phyloP scores from a whole-genome alignment of 1,140 invertebrate species.

The Monochamus saltuarius region DNA sequence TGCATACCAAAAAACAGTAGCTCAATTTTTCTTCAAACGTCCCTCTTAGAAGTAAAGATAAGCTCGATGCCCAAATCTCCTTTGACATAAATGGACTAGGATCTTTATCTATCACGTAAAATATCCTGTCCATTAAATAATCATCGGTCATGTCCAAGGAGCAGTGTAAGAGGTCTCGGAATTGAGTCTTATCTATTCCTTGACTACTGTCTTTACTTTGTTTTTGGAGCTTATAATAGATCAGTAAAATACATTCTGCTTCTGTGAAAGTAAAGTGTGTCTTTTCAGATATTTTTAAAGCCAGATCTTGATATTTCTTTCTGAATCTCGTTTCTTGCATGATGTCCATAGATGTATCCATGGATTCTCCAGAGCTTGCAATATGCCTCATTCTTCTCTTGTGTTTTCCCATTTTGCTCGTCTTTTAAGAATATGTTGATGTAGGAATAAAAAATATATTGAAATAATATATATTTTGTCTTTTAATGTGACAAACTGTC shows the following conservation, averaged over 20 bases:
- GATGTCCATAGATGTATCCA: constrained; percentile 56
- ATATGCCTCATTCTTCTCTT: too few species aligned
- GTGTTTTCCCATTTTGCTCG: too few species aligned
- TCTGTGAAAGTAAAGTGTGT: constrained; percentile 55
- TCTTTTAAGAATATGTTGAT: too few species aligned
- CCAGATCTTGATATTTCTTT: constrained; percentile 56
- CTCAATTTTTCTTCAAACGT: constrained; percentile 64
- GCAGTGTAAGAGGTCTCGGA: constrained; percentile 70
- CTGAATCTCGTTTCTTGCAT: constrained; percentile 60
- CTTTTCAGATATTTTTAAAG: constrained; percentile 50
- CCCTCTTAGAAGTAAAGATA: constrained; percentile 69
- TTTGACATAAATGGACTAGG: constrained; percentile 60
- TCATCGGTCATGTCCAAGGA: constrained; percentile 74
- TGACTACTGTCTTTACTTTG: constrained; percentile 47
- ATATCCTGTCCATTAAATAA: constrained; percentile 62
- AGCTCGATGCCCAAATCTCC: constrained; percentile 66
- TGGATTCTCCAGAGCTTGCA: constrained; percentile 35
- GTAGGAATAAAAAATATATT: too few species aligned
- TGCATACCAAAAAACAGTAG: constrained; percentile 64
- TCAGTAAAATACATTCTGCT: constrained; percentile 52
- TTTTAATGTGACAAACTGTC: too few species aligned
- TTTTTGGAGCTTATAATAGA: constrained; percentile 51
- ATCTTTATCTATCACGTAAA: constrained; percentile 59
- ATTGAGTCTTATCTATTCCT: constrained; percentile 57
- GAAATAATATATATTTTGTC: too few species aligned